Percentiles rank a stretch among this genome's conserved stretches.
Evolutionary conservation across 2,888 invertebrate genomes (phyloP).

Genomic region (Hirtodrosophila duncani): DNA sequence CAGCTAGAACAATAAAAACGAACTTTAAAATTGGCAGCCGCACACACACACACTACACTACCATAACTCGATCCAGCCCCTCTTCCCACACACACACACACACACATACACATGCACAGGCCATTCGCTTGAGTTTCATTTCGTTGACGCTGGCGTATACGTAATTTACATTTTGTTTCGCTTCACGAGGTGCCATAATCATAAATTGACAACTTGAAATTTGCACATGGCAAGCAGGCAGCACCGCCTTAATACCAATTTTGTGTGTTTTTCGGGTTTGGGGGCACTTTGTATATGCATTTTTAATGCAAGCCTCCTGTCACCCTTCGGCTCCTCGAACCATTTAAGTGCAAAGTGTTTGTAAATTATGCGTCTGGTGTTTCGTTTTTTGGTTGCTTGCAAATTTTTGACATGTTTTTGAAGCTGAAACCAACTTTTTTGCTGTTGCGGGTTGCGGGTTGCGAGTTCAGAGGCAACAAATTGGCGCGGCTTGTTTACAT

Average conservation of each 20-base stretch:
- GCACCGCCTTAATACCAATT: slow-evolving; percentile 4
- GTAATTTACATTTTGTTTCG: slow-evolving; percentile 70
- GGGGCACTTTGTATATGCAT: slow-evolving; percentile 54
- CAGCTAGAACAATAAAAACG: slow-evolving; percentile 49
- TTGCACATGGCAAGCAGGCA: slow-evolving; percentile 54
- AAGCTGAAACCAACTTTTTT: slow-evolving; percentile 25
- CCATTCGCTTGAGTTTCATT: slow-evolving; percentile 66
- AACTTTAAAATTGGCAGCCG: slow-evolving; percentile 56
- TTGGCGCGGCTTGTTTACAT: slow-evolving; percentile 64
- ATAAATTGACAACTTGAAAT: slow-evolving; percentile 72
- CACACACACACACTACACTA: slow-evolving; percentile 17
- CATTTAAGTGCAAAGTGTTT: slow-evolving; percentile 60
- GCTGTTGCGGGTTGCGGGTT: slow-evolving; percentile 16
- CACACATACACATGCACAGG: slow-evolving; percentile 53
- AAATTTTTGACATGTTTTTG: slow-evolving; percentile 46
- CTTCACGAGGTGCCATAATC: slow-evolving; percentile 73
- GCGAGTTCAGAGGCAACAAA: slow-evolving; percentile 38
- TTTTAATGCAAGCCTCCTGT: slow-evolving; percentile 58
- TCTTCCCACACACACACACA: not conserved
- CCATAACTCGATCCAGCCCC: not conserved
- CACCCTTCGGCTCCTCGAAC: slow-evolving; percentile 24
- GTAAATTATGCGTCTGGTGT: slow-evolving; percentile 22
- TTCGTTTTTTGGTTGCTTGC: slow-evolving; percentile 3
- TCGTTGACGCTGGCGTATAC: slow-evolving; percentile 50
- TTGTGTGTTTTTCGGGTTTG: slow-evolving; percentile 19